These are phyloP conservation scores for Pseudonaja textilis DNA, from an alignment of 2,113 vertebrate species.

Conservation along the genomic window DNA sequence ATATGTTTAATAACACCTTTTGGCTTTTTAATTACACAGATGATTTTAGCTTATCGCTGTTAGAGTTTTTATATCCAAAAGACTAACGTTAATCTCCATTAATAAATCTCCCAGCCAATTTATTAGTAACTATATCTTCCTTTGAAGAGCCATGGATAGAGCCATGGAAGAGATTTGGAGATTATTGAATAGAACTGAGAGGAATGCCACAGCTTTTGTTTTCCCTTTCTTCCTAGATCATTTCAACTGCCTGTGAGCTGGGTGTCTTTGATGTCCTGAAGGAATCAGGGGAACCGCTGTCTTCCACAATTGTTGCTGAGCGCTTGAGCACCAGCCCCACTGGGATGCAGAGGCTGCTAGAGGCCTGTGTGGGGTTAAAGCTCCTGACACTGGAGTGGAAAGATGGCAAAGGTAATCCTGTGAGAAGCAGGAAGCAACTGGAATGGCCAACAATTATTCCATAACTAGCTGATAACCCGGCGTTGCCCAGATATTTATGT, in stretches of 20 bases:
- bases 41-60: too few relatives aligned
- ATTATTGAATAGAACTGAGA: not conserved
- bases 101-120: not conserved
- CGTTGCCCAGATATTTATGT: too few relatives aligned
- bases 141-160: too few relatives aligned
- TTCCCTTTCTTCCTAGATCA: constrained; percentile 29
- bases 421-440: not conserved
- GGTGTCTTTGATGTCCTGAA: constrained; percentile 84
- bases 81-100: not conserved
- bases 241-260: constrained; percentile 86
- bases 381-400: constrained; percentile 69
- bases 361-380: constrained; percentile 78
- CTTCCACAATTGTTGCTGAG: constrained; percentile 64
- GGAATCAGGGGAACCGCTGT: constrained; percentile 66
- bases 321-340: constrained; percentile 66
- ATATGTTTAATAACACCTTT: too few relatives aligned
- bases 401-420: constrained; percentile 55
- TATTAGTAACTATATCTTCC: not conserved
- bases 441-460: too few relatives aligned
- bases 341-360: constrained; percentile 77
- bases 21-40: too few relatives aligned
- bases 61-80: too few relatives aligned
- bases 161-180: not conserved
- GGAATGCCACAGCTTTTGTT: not conserved
- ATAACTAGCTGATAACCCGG: too few relatives aligned